These are phyloP conservation scores for Phymanthus crucifer DNA, from an alignment of 92 coral and sea anemone genomes.

Conservation along the genomic window DNA sequence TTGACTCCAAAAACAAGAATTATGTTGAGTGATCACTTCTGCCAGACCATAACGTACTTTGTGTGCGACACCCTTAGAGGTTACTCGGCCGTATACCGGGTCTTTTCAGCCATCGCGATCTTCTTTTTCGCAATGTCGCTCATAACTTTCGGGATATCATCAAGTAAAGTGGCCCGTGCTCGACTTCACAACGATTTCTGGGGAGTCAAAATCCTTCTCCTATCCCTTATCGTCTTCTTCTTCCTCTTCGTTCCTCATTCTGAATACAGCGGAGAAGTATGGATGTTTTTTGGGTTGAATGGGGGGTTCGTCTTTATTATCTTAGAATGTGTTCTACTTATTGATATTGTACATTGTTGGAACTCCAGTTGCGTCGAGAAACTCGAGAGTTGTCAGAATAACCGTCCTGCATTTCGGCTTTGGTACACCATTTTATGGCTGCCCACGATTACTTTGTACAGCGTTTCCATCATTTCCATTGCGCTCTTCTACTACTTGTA, in stretches of 20 bases:
- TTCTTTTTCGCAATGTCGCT: slow-evolving; percentile 68
- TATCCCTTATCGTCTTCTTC: slow-evolving; percentile 58
- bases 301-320: slow-evolving; percentile 94
- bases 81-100: slow-evolving; percentile 87
- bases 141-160: slow-evolving; percentile 63
- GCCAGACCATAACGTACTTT: slow-evolving; percentile 72
- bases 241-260: slow-evolving; percentile 90
- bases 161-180: slow-evolving; percentile 69
- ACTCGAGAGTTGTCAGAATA: slow-evolving; percentile 55
- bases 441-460: slow-evolving; percentile 80
- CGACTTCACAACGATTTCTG: slow-evolving; percentile 81
- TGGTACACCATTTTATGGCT: slow-evolving; percentile 80
- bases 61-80: slow-evolving; percentile 84
- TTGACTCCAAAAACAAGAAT: slow-evolving; percentile 72
- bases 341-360: slow-evolving; percentile 83
- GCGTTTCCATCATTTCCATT: slow-evolving; percentile 76
- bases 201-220: slow-evolving; percentile 69
- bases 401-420: slow-evolving; percentile 51
- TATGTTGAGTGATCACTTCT: slow-evolving; percentile 66
- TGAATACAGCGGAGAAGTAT: slow-evolving; percentile 94
- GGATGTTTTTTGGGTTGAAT: slow-evolving; percentile 96
- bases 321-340: slow-evolving; percentile 71
- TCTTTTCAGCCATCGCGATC: slow-evolving; percentile 71
- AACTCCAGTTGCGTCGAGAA: slow-evolving; percentile 75
- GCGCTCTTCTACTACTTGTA: slow-evolving; percentile 66